Conservation (phyloP, 2,888 invertebrate species). For the Synanthedon vespiformis region DNA sequence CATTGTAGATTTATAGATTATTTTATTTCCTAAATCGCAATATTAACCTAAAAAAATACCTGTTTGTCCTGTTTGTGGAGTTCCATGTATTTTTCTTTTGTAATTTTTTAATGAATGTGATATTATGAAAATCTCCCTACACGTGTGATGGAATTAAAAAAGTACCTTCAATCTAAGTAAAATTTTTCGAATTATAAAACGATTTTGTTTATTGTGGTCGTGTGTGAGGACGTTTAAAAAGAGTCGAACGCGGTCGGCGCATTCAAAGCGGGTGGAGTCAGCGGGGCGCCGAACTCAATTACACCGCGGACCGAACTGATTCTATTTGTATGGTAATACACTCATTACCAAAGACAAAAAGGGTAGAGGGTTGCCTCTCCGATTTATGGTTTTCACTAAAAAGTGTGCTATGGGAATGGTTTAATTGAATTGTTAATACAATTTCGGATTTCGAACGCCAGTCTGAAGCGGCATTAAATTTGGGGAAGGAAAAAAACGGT, state of each 20-base stretch:
- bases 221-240: neutral
- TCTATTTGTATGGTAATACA: slow-evolving; percentile 68
- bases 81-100: too few species aligned
- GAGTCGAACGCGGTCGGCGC: slow-evolving; percentile 1
- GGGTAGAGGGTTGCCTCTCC: slow-evolving; percentile 32
- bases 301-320: slow-evolving; percentile 44
- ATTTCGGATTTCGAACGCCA: neutral
- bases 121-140: too few species aligned
- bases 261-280: slow-evolving; percentile 42
- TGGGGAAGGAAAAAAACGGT: neutral
- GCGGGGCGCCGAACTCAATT: slow-evolving; percentile 62
- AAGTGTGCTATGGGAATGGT: slow-evolving; percentile 15
- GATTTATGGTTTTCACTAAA: slow-evolving; percentile 30
- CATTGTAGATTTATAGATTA: too few species aligned
- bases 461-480: neutral
- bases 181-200: too few species aligned
- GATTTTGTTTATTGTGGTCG: too few species aligned
- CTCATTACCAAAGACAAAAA: slow-evolving; percentile 62
- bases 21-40: too few species aligned
- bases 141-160: too few species aligned
- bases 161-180: too few species aligned
- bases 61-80: too few species aligned
- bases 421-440: slow-evolving; percentile 18
- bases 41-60: too few species aligned
- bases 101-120: too few species aligned